Evolutionary conservation across 2,888 invertebrate species (phyloP), one percentile per base, ranked within the genome.

Genomic region (Plagodis dolabraria): DNA sequence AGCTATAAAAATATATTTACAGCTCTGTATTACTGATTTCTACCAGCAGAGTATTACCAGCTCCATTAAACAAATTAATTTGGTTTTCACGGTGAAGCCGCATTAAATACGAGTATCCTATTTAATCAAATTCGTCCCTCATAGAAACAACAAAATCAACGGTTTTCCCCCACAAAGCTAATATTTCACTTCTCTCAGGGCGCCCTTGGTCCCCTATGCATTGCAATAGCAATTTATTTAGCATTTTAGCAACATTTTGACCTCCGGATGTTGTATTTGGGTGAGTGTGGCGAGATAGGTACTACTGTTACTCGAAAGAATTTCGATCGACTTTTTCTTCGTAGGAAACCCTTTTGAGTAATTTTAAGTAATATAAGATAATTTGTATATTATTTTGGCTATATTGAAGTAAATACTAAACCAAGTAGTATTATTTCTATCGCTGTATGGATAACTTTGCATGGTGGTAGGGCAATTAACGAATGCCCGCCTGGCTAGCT

Each of bases 171-270:
- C 33, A 10, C 22, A 10, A 12, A 48, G 5, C 49, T n/a, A 38
- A 53, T 72, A 73, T 55, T 47, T 55, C 50, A 53, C 36, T 34
- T 11, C 71, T 70, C 55, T 65, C 65, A 47, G 42, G 1, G 22
- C 47, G 60, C 66, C 61, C 62, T 48, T 49, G 49, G 48, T 56
- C 56, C 56, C 56, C 60, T 53, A 60, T 55, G 44, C 36, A 12
- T 43, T 43, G 43, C 42, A 53, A 52, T 58, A 36, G 48, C 58
- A 56, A 63, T 63, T 63, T 56, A 56, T 60, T 53, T 60, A 54
- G 53, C 51, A 48, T 64, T 64, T 60, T 64, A 60, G 57, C 64
- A 57, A 54, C 53, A 57, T 46, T 40, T 48, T 40, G 56, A 53
- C 52, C 58, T 54, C 56, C 53, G 59, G 49, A 56, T 53, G 35